Conservation (phyloP, 2,888 invertebrate genomes). For the Falcaria lacertinaria region DNA sequence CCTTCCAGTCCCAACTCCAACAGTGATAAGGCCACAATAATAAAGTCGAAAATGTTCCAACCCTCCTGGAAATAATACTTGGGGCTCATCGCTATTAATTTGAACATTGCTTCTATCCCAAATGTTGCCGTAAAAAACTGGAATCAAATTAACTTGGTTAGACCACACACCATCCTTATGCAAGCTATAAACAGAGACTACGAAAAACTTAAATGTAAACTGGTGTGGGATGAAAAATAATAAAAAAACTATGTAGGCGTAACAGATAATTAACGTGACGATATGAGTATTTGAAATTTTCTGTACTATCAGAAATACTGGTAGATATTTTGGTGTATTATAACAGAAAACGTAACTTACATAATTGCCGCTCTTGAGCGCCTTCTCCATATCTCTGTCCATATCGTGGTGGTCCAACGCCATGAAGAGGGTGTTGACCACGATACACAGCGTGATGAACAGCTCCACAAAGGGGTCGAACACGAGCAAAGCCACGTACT, state of each 20-base stretch:
- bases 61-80: conserved; percentile 98
- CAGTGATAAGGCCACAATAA: conserved; percentile 97
- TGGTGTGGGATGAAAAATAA: too few relatives aligned
- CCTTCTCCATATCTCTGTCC: conserved; percentile 90
- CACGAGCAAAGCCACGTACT: conserved; percentile 92
- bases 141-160: conserved; percentile 6
- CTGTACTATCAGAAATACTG: too few relatives aligned
- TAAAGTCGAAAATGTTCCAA: conserved; percentile 99
- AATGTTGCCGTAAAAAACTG: conserved; percentile 99
- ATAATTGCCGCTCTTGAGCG: conserved; percentile 95
- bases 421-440: conserved; percentile 98
- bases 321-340: neutral
- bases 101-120: conserved; percentile 95
- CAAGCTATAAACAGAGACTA: too few relatives aligned
- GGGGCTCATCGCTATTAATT: conserved; percentile 97
- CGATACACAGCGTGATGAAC: conserved; percentile 98
- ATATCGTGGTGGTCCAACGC: conserved; percentile 97
- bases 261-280: too few relatives aligned
- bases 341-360: conserved; percentile 85
- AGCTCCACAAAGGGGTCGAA: conserved; percentile 99
- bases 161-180: neutral
- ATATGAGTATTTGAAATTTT: too few relatives aligned
- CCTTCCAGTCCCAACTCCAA: conserved; percentile 96
- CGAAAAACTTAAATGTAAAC: too few relatives aligned
- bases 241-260: too few relatives aligned